Base-by-base conservation (phyloP, 2,888 invertebrate species). In the Cryptophagus acutangulus region DNA sequence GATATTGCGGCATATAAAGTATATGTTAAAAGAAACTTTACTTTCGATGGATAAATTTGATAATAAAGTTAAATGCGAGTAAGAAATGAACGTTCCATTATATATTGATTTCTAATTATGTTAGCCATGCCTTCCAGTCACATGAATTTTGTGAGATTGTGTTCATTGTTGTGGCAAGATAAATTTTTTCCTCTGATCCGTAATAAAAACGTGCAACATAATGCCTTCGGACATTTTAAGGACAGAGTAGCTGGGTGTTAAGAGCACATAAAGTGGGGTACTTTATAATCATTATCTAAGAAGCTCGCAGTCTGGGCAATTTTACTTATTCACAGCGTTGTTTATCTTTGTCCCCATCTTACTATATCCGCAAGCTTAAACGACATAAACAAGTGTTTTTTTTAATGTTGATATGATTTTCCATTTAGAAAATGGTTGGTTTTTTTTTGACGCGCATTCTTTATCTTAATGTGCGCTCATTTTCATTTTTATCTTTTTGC, bases 271-370 rank as follows among this genome's bases (percentile, higher is more conserved):
- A 61, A 62, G 58, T 57, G 56, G 48, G 56, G 57, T 52, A 53
- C 59, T 62, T 61, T 60, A 61, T 62, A 61, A 62, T 62, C 62
- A 61, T 62, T 60, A 62, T 59, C 61, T 54, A 45, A 35, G 51
- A 54, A 54, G 51, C 55, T 48, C 50, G 58, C 48, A 51, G 51
- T 52, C 54, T 51, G 53, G 51, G 54, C 57, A 55, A 58, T 58
- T 54, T 56, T 52, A 58, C 55, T 57, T 55, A 31, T 31, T 31
- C 31, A 31, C 15, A 16, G 41, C 33, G 16, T 12, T 25, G 37
- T 26, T 17, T 26, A 31, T 41, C 37, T 37, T 41, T 33, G 31
- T 28, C 41, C 33, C 16, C 33, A 37, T 36, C 37, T 39, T 14
- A 29, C 24, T 33, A 35, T 34, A 33, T 39, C 20, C 20, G 16